Base-by-base conservation (phyloP, 2,888 invertebrate species). In the Dynastes tityus region DNA sequence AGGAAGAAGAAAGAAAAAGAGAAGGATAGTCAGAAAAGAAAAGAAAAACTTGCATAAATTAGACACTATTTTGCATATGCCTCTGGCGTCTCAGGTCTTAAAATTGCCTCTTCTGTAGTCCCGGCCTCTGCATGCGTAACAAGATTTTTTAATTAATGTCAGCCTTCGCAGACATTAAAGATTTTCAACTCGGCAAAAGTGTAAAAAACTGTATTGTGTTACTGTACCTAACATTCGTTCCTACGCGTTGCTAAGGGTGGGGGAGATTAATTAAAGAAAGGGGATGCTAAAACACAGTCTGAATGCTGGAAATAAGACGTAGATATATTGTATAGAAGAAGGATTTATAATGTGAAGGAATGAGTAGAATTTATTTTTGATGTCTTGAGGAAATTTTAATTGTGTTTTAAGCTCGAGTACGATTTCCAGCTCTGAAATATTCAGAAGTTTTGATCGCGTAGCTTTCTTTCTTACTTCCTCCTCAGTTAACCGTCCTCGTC, bases 261-360 rank as follows among this genome's bases (percentile, higher is more conserved):
- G 45, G 82, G 87, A 88, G 88, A 88, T 88, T 88, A 88, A 88
- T 88, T 88, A 88, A 88, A 88, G 88, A 88, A 88, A 88, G 87
- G 88, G 87, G 88, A 88, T 87, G 87, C 87, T 88, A 87, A 88
- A 88, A 88, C 87, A 87, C 87, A 86, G 87, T 86, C 85, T 84
- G 87, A 87, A 87, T 87, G 86, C 87, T 86, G 85, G 86, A 87
- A 88, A 87, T 88, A 88, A 88, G 88, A 88, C 88, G 88, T 88
- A 87, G 88, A 88, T 88, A 88, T 87, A 88, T 88, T 88, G 88
- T 88, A 87, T 86, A 86, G 85, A 87, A 87, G 88, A 88, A 88
- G 88, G 88, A 88, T 88, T 88, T 88, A 88, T 88, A 88, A 88
- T 88, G 87, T 87, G 86, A 84, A 86, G 85, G 86, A 87, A 85